Evolutionary conservation across 2,797 vertebrate species (phyloP).

Genomic region (Peromyscus aztecus): DNA sequence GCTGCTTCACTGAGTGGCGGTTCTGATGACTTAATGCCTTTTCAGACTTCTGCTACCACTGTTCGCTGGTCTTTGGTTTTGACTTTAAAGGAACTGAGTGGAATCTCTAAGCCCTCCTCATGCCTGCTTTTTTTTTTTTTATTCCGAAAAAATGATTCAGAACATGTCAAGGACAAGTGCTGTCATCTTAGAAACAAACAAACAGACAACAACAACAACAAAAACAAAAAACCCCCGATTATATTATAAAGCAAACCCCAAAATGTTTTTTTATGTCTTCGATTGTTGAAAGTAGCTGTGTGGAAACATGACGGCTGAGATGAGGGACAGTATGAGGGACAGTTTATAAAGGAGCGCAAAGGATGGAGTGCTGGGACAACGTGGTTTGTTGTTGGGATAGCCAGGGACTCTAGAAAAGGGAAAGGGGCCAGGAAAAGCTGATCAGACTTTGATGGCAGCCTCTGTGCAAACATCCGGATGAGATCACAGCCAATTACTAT

Average conservation of each 20-base stretch:
- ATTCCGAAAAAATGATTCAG: conserved; percentile 79
- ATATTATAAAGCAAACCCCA: conserved; percentile 81
- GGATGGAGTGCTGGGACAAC: conserved; percentile 76
- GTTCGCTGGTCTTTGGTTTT: conserved; percentile 74
- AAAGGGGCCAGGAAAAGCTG: conserved; percentile 86
- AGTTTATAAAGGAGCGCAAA: conserved; percentile 84
- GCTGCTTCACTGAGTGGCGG: conserved; percentile 72
- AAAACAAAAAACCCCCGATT: conserved; percentile 69
- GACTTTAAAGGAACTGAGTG: conserved; percentile 81
- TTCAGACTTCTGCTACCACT: conserved; percentile 76
- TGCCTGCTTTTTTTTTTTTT: conserved; percentile 52
- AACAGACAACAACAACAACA: too few relatives aligned
- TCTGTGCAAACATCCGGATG: conserved; percentile 83
- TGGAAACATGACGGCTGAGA: conserved; percentile 83
- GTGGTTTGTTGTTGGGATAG: conserved; percentile 74
- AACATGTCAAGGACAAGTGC: conserved; percentile 83
- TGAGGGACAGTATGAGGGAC: too few relatives aligned
- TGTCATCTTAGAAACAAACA: conserved; percentile 73
- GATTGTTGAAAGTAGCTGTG: conserved; percentile 85
- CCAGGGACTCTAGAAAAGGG: conserved; percentile 81
- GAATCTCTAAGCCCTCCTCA: conserved; percentile 80
- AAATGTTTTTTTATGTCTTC: conserved; percentile 87
- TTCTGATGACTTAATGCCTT: conserved; percentile 84
- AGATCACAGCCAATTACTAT: conserved; percentile 86
- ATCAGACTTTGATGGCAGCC: conserved; percentile 87